These are phyloP conservation scores for Tromatobia lineatoria DNA, from an alignment of 2,888 invertebrate genomes.

Conservation along the genomic window DNA sequence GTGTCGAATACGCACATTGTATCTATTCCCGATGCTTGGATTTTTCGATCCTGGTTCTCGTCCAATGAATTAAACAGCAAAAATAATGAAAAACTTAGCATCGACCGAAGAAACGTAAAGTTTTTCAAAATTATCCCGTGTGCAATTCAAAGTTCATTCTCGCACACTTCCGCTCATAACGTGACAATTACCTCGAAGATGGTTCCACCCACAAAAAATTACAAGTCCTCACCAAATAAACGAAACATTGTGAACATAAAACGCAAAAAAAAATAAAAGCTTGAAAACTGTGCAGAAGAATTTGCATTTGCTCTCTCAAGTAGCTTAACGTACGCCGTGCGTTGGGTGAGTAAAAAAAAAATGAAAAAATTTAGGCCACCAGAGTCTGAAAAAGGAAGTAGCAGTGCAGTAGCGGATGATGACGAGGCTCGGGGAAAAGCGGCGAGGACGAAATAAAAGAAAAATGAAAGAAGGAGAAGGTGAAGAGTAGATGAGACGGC, in stretches of 20 bases:
- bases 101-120: not conserved
- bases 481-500: not conserved
- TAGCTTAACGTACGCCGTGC: not conserved
- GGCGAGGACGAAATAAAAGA: slow-evolving; percentile 4
- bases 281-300: not conserved
- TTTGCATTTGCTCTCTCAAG: not conserved
- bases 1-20: not conserved
- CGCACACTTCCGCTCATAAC: not conserved
- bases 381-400: not conserved
- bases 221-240: not conserved
- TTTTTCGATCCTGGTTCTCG: not conserved
- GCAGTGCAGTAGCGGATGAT: not conserved
- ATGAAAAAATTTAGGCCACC: not conserved
- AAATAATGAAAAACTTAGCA: not conserved
- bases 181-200: not conserved
- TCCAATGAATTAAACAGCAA: not conserved
- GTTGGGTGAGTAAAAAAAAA: not conserved
- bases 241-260: no score
- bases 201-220: not conserved
- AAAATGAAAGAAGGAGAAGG: not conserved
- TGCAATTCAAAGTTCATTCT: not conserved
- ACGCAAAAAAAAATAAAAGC: not conserved
- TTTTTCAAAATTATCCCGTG: not conserved
- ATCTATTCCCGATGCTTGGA: not conserved
- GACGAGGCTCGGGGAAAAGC: slow-evolving; percentile 22